Percentiles rank a stretch among this genome's conserved stretches.
phyloP scores from a whole-genome alignment of 2,113 vertebrate species.

The Halichoerus grypus region DNA sequence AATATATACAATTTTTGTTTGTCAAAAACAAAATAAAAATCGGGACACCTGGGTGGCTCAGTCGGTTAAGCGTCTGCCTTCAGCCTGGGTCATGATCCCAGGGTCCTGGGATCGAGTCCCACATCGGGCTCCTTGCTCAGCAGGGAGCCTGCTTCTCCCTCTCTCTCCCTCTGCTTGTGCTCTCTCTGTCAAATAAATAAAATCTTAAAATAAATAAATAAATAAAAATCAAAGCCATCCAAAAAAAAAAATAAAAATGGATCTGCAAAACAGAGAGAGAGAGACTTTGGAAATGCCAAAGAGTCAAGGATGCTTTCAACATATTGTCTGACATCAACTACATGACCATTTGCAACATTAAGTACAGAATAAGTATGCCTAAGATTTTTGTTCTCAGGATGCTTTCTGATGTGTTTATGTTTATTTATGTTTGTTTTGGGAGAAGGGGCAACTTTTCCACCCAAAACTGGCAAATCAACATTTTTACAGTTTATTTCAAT shows the following conservation, averaged over 20 bases:
- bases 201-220: background rate
- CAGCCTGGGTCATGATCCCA: no score
- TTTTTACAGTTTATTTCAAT: background rate
- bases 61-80: no score
- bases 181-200: no score
- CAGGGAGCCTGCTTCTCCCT: no score
- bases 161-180: no score
- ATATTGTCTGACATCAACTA: background rate
- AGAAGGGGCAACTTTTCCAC: background rate
- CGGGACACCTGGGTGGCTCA: no score
- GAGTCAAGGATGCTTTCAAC: background rate
- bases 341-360: background rate
- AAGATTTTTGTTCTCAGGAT: background rate
- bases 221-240: background rate
- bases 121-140: no score
- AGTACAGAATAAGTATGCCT: background rate
- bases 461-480: background rate
- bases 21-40: background rate
- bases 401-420: background rate
- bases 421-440: background rate
- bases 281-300: background rate
- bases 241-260: background rate
- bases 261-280: background rate
- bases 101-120: no score
- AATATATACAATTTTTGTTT: background rate